phyloP scores from a whole-genome alignment of 2,113 vertebrate genomes.

The Entelurus aequoreus region DNA sequence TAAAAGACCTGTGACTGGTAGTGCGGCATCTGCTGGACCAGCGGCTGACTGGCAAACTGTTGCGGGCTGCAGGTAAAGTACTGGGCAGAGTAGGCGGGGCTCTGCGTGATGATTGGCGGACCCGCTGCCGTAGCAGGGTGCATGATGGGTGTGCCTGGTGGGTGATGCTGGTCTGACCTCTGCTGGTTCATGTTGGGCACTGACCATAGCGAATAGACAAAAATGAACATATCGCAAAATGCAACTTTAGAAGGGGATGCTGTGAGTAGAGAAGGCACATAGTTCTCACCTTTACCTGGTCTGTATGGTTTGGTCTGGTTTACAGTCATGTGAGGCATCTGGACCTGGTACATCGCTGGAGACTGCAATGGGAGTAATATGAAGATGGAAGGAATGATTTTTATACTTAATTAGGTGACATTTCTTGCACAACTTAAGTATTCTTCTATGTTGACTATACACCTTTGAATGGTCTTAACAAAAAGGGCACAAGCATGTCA shows the following conservation, averaged over 20 bases:
- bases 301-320: constrained; percentile 98
- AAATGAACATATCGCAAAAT: not conserved
- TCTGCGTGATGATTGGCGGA: constrained; percentile 89
- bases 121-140: constrained; percentile 92
- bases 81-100: constrained; percentile 87
- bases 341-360: constrained; percentile 89
- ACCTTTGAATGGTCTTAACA: not conserved
- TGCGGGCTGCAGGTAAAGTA: constrained; percentile 95
- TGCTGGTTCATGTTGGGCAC: constrained; percentile 97
- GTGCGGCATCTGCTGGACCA: constrained; percentile 94
- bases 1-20: constrained; percentile 90
- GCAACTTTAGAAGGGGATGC: not conserved
- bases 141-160: constrained; percentile 87
- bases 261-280: constrained; percentile 39
- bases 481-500: constrained; percentile 8
- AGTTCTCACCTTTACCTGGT: constrained; percentile 99
- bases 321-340: constrained; percentile 94
- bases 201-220: constrained; percentile 41
- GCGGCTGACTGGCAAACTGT: constrained; percentile 92
- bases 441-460: too few species aligned
- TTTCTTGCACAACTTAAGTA: not conserved
- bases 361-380: constrained; percentile 69
- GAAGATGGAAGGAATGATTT: not conserved
- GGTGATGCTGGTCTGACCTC: constrained; percentile 94
- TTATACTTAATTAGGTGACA: not conserved